These are phyloP conservation scores for Dunckerocampus dactyliophorus DNA, from an alignment of 2,113 vertebrate genomes.

Conservation along the genomic window DNA sequence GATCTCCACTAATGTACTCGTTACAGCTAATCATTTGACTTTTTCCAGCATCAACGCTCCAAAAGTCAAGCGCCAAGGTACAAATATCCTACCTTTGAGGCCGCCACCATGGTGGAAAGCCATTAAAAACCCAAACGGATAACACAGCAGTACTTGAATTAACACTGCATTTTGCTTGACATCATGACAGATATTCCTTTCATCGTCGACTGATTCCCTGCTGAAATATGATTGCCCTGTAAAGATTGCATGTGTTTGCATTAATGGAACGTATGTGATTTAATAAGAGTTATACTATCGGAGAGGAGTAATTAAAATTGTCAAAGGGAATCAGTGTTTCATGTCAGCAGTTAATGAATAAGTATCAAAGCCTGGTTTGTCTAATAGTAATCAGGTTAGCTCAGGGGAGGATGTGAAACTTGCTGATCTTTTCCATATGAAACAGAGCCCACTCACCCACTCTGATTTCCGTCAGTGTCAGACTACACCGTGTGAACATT, in stretches of 20 bases:
- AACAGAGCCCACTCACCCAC: not conserved
- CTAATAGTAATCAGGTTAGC: slow-evolving; percentile 32
- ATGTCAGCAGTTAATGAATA: slow-evolving; percentile 58
- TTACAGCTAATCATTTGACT: too few species aligned
- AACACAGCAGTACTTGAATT: slow-evolving; percentile 33
- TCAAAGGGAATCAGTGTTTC: slow-evolving; percentile 55
- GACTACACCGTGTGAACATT: not conserved
- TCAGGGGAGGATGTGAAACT: slow-evolving; percentile 7
- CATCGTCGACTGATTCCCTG: slow-evolving; percentile 35
- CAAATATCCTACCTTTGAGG: too few species aligned
- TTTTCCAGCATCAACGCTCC: too few species aligned
- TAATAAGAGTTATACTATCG: slow-evolving; percentile 48
- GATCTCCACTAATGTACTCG: too few species aligned
- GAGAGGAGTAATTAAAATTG: slow-evolving; percentile 56
- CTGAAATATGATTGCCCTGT: slow-evolving; percentile 43
- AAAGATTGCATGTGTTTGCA: slow-evolving; percentile 50
- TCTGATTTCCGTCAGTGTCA: not conserved
- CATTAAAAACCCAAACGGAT: not conserved
- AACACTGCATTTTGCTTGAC: slow-evolving; percentile 43
- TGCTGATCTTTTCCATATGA: slow-evolving; percentile 22
- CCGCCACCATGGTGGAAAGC: too few species aligned
- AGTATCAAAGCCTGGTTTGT: slow-evolving; percentile 43
- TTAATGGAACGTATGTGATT: slow-evolving; percentile 47
- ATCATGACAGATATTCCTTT: slow-evolving; percentile 44
- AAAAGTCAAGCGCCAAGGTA: too few species aligned